Conservation (phyloP, 2,888 invertebrate genomes). For the Spisula subtruncata region DNA sequence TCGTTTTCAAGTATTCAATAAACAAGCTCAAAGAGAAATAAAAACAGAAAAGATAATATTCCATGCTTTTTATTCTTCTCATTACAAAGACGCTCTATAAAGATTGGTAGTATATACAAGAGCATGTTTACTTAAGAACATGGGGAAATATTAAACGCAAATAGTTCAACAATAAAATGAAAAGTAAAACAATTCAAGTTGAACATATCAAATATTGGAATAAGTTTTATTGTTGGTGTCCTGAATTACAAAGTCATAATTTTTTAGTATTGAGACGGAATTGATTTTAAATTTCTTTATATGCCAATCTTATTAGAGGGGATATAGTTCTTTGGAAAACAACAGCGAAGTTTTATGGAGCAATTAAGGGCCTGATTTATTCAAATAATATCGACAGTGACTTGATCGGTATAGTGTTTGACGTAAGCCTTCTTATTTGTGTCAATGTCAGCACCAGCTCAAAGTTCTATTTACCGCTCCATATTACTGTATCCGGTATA, state of each 20-base stretch:
- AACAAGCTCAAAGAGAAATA: background rate
- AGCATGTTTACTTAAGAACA: background rate
- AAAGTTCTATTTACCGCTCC: too few relatives aligned
- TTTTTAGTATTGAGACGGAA: background rate
- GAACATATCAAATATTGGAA: background rate
- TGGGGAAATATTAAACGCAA: conserved; percentile 15
- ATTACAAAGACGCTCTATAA: background rate
- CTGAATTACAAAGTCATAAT: conserved; percentile 1
- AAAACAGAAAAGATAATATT: background rate
- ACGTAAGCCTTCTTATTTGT: too few relatives aligned
- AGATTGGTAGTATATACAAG: background rate
- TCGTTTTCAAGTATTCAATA: conserved; percentile 23
- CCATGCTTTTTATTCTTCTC: background rate
- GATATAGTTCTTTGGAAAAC: too few relatives aligned
- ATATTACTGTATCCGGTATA: too few relatives aligned
- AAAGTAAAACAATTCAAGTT: conserved; percentile 1
- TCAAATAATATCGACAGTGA: too few relatives aligned
- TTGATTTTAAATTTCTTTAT: background rate
- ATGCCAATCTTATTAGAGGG: background rate
- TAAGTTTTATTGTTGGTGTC: background rate
- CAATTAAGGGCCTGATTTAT: too few relatives aligned
- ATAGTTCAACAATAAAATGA: background rate
- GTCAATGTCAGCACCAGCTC: too few relatives aligned
- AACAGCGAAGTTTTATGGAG: too few relatives aligned
- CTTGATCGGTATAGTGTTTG: too few relatives aligned